Evolutionary conservation across 2,888 invertebrate genomes (phyloP), one percentile per base, ranked within the genome.

Genomic region (Aleiodes leptofemur): DNA sequence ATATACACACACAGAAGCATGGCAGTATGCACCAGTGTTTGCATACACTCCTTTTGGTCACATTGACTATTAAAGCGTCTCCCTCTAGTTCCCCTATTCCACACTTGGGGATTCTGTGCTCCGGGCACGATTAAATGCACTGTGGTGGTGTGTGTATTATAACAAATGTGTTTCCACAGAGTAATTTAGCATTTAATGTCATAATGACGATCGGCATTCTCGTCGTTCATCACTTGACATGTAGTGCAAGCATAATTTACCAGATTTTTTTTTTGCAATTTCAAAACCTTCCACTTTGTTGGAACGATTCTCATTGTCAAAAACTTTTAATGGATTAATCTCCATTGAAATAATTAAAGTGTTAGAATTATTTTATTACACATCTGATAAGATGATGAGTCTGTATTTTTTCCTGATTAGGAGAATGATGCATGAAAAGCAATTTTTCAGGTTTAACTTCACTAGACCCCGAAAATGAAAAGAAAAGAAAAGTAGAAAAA

Each of bases 101-200:
- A 38, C 61, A 9, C 34, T 64, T 16, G n/a, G 48, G 64, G 48
- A 23, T 9, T 64, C 11, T 6, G 43, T 23, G 64, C 64, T 64
- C 43, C 64, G 29, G 14, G 66, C 59, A 75, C 72, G 64, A 50
- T 68, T 73, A 75, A 74, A 72, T 69, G 68, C 68, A 72, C 38
- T 72, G 72, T 75, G 69, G 51, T 73, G 76, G 64, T 72, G 43
- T 59, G 56, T 64, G 38, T 8, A 43, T 43, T 64, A 31, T 51
- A 68, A 68, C 34, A 4, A 78, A 76, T 72, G 59, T 78, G 76
- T 79, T 79, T 78, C 73, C 61, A 14, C 79, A 77, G 73, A 55
- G 74, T 77, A 78, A 86, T 87, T 87, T 84, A 85, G 83, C 86
- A 84, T 86, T 87, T 86, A 86, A 87, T 85, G 84, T 85, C 82